Percentiles rank a stretch among this genome's conserved stretches.
Evolutionary conservation across 2,113 vertebrate species (phyloP).

Genomic region (Tragelaphus scriptus): DNA sequence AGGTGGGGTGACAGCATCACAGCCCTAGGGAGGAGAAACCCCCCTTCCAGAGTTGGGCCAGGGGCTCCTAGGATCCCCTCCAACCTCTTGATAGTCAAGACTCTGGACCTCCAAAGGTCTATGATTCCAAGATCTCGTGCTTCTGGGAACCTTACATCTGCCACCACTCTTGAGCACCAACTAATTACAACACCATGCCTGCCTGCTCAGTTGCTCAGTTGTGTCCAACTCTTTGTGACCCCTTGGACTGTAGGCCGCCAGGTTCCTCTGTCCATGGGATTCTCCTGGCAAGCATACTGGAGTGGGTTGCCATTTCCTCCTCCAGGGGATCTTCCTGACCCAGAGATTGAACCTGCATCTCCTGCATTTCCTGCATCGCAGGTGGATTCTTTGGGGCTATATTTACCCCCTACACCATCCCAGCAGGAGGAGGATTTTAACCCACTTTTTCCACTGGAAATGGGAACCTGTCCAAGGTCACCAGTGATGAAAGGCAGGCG

Average conservation of each 20-base stretch:
- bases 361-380: background rate
- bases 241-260: background rate
- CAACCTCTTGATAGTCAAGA: background rate
- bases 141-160: background rate
- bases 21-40: background rate
- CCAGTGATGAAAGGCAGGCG: background rate
- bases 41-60: background rate
- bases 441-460: background rate
- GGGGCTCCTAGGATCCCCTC: background rate
- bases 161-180: background rate
- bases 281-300: background rate
- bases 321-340: background rate
- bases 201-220: background rate
- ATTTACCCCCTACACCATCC: background rate
- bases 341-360: fast-evolving
- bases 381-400: background rate
- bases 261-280: background rate
- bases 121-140: background rate
- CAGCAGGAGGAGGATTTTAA: background rate
- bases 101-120: background rate
- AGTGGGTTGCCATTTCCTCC: background rate
- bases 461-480: background rate
- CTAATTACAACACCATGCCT: background rate
- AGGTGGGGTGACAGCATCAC: background rate
- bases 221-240: background rate